A percentile compares a stretch with the other conserved stretches of the same genome.
phyloP scores from a whole-genome alignment of 2,113 vertebrate species.

The Carollia perspicillata region DNA sequence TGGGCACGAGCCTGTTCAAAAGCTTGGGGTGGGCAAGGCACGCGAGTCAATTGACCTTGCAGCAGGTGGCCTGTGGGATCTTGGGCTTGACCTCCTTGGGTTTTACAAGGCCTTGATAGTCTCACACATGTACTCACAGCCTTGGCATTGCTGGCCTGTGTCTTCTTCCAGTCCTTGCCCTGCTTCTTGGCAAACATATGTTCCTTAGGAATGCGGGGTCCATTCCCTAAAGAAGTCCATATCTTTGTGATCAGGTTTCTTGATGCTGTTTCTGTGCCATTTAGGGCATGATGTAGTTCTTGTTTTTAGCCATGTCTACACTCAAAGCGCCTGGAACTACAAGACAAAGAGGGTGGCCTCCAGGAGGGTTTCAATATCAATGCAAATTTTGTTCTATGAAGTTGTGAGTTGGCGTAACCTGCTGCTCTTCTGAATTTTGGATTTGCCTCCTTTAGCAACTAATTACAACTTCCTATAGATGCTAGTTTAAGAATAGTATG shows the following conservation, averaged over 20 bases:
- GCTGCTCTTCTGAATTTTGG: background rate
- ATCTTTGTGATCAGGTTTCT: too few species aligned
- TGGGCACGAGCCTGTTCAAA: rapidly evolving
- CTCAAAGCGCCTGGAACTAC: background rate
- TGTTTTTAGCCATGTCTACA: too few species aligned
- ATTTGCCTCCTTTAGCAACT: background rate
- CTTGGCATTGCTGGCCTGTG: background rate
- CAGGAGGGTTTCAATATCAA: background rate
- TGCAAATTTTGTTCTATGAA: background rate
- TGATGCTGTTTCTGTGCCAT: background rate
- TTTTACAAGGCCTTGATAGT: background rate
- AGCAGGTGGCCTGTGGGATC: background rate
- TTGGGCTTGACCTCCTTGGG: background rate
- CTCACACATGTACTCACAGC: background rate
- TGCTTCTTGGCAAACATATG: background rate
- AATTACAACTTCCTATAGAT: background rate
- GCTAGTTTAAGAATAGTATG: background rate
- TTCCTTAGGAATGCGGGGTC: background rate
- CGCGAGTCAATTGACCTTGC: background rate
- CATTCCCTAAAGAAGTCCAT: background rate
- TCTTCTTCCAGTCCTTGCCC: background rate
- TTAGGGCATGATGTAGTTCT: background rate
- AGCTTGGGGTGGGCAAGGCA: background rate
- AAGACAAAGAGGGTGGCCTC: background rate
- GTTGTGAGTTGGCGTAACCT: background rate